phyloP scores from a whole-genome alignment of 2,888 invertebrate genomes.

The Germaria angustata region DNA sequence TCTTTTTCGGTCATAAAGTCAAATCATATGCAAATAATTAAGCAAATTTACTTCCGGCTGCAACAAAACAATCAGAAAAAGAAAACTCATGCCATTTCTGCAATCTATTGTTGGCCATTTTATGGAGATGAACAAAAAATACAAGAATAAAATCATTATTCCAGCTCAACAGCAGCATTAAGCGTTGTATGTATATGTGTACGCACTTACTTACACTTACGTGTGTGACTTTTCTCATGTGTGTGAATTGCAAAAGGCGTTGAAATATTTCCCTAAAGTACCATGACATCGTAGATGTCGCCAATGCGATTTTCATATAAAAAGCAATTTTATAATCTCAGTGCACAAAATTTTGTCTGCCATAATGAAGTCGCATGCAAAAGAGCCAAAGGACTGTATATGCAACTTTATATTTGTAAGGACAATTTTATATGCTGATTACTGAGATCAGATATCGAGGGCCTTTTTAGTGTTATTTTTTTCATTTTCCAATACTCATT shows the following conservation, averaged over 20 bases:
- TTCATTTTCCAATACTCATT: too few species aligned
- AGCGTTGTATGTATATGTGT: constrained; percentile 1
- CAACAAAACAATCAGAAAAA: constrained; percentile 15
- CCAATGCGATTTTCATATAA: constrained; percentile 69
- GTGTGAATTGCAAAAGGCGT: constrained; percentile 56
- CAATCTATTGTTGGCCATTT: constrained; percentile 31
- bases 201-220: background rate
- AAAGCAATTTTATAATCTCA: constrained; percentile 65
- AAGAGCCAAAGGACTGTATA: background rate
- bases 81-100: constrained; percentile 22
- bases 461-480: too few species aligned
- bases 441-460: too few species aligned
- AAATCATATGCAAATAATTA: constrained; percentile 79
- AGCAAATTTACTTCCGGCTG: constrained; percentile 68
- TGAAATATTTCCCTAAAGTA: constrained; percentile 78
- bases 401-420: constrained; percentile 17
- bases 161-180: constrained; percentile 20
- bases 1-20: constrained; percentile 50
- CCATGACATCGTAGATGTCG: constrained; percentile 73
- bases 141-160: constrained; percentile 42
- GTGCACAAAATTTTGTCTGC: constrained; percentile 65
- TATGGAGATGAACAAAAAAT: background rate
- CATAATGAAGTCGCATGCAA: constrained; percentile 58
- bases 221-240: background rate
- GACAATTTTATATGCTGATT: background rate